Evolutionary conservation across 2,888 invertebrate genomes (phyloP), one percentile per base, ranked within the genome.

Genomic region (Itoplectis maculator): DNA sequence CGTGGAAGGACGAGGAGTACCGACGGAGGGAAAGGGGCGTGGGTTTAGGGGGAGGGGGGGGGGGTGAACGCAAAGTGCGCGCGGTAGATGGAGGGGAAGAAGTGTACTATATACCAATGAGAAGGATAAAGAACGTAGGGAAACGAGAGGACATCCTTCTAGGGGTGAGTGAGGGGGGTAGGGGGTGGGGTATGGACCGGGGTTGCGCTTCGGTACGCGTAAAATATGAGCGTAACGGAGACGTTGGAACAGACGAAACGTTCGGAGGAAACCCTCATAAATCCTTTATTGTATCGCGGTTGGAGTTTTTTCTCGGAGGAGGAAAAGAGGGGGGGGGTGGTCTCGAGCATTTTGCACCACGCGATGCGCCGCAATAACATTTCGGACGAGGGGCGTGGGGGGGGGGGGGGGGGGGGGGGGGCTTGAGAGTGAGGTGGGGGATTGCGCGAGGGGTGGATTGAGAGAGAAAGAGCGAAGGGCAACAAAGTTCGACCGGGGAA

Each of bases 161-260:
- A 47, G 5, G n/a, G 56, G 47, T n/a, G 51, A 78, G 42, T 49
- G 47, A 47, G 56, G 49, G 68, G 56, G 59, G 68, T 63, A 40
- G 37, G 29, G 20, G 15, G n/a, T n/a, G n/a, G n/a, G n/a, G n/a
- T n/a, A n/a, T 29, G 29, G 29, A 42, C 56, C 18, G 66, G 45
- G 74, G 42, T 75, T n/a, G 81, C 49, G 74, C 35, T 75, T 66
- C 49, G 74, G 49, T 78, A 59, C 73, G 69, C 70, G 81, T 78
- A 78, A 78, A 81, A 81, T 78, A 81, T 81, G 69, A 69, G 79
- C 79, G 75, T 78, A 72, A 81, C 49, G 47, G 82, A 78, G 82
- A 79, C 79, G 72, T 65, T 74, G 75, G 42, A 75, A 79, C 66
- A 61, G 72, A 76, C 65, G 69, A 45, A 78, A 70, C 70, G 70